Evolutionary conservation across 2,888 invertebrate species (phyloP).

Genomic region (Pseudococcus longispinus): DNA sequence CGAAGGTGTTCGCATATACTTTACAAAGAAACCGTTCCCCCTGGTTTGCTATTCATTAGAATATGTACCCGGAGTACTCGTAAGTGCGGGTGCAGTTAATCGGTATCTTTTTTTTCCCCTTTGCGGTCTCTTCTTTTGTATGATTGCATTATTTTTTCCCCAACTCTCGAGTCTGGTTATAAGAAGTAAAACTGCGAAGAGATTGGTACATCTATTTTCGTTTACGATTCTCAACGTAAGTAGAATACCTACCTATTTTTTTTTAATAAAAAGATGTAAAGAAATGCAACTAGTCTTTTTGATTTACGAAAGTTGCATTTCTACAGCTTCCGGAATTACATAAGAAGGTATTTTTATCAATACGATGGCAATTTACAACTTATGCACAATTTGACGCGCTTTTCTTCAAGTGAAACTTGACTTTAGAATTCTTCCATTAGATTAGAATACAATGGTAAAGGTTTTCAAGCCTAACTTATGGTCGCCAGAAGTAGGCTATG

Average conservation of each 20-base stretch:
- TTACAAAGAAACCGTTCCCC: slow-evolving; percentile 15
- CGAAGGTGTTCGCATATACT: slow-evolving; percentile 5
- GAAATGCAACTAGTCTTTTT: neutral
- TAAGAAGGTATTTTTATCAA: neutral
- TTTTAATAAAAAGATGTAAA: no score
- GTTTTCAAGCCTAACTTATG: neutral
- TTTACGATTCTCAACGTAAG: no score
- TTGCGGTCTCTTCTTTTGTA: neutral
- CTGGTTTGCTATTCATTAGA: neutral
- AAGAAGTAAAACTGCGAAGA: neutral
- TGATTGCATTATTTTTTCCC: neutral
- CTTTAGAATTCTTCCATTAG: neutral
- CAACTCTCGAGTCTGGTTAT: neutral
- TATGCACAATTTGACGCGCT: neutral
- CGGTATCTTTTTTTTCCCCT: neutral
- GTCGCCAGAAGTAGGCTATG: neutral
- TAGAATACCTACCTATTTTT: no score
- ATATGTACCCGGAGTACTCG: neutral
- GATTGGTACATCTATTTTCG: no score
- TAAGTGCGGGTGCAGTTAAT: slow-evolving; percentile 23
- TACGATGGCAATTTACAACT: neutral
- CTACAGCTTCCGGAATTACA: neutral
- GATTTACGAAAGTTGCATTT: neutral
- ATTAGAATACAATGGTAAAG: neutral
- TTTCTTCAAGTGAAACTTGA: neutral